Evolutionary conservation across 2,888 invertebrate genomes (phyloP), one percentile per base, ranked within the genome.

Genomic region (Megalurothrips usitatus): DNA sequence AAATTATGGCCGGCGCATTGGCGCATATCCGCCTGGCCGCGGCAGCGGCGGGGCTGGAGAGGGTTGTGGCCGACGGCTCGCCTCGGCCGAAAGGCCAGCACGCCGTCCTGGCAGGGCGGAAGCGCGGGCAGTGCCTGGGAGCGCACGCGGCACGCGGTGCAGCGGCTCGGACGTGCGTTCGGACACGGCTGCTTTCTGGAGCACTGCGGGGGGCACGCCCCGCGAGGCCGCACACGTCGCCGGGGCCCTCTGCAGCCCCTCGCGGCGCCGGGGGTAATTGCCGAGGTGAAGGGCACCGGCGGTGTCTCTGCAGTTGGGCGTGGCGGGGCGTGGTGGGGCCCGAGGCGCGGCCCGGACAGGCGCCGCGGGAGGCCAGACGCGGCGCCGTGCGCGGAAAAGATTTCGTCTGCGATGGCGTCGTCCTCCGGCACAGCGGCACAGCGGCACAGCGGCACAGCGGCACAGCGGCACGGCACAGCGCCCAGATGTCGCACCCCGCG

Each of bases 101-200:
- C n/a, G 80, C 75, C 80, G 80, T 82, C 79, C 68, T 79, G 80
- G 80, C 82, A 81, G 82, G 17, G 83, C 83, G 47, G 58, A 58
- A 58, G 17, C 17, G 84, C 82, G 52, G 58, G 58, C 58, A 58
- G 58, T 17, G n/a, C 14, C 52, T 52, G 52, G n/a, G n/a, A n/a
- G n/a, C 34, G 34, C 34, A 6, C 34, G 19, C 1, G 12, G 58
- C 58, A 17, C 52, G 14, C 12, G 3, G 6, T 17, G 52, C 52
- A 49, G 49, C 49, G 14, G 49, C 10, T 52, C 52, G 34, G 34
- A 43, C 34, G 34, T 43, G 34, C 34, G 34, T 6, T 43, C 34
- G 6, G 34, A 43, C 34, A 4, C 34, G 6, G 52, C 52, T 52
- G 52, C 52, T 9, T 19, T 4, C 23, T 23, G 63, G 9, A 23